phyloP scores from a whole-genome alignment of 2,888 invertebrate genomes.

The Neocrepidodera transversa region DNA sequence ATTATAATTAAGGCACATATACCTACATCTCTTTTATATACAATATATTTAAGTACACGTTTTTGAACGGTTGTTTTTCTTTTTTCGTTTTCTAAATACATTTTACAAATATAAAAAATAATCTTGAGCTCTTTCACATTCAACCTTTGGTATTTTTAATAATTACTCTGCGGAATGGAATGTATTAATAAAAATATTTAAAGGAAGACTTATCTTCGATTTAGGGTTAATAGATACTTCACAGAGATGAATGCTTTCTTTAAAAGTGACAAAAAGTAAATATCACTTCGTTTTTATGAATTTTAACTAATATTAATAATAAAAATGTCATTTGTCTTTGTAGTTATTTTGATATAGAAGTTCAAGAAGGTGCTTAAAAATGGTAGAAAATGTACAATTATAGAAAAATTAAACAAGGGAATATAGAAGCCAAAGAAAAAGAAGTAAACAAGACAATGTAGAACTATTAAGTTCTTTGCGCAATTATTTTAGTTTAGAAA shows the following conservation, averaged over 20 bases:
- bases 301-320: too few species aligned
- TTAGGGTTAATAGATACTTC: too few species aligned
- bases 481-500: too few species aligned
- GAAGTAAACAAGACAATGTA: too few species aligned
- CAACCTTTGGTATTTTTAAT: slow-evolving; percentile 48
- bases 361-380: too few species aligned
- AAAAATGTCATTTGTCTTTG: too few species aligned
- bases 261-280: background rate
- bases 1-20: slow-evolving; percentile 47
- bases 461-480: too few species aligned
- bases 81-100: slow-evolving; percentile 22
- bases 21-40: slow-evolving; percentile 44
- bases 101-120: slow-evolving; percentile 41
- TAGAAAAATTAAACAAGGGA: too few species aligned
- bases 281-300: background rate
- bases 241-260: background rate
- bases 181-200: slow-evolving; percentile 41
- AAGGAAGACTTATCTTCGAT: slow-evolving; percentile 50
- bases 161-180: slow-evolving; percentile 44
- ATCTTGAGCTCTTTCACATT: slow-evolving; percentile 36
- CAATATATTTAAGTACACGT: slow-evolving; percentile 48
- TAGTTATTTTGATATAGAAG: too few species aligned
- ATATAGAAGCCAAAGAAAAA: too few species aligned
- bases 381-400: too few species aligned
- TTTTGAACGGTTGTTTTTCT: slow-evolving; percentile 27